Evolutionary conservation across 2,113 vertebrate genomes (phyloP), one percentile per base, ranked within the genome.

Genomic region (Geothlypis trichas): DNA sequence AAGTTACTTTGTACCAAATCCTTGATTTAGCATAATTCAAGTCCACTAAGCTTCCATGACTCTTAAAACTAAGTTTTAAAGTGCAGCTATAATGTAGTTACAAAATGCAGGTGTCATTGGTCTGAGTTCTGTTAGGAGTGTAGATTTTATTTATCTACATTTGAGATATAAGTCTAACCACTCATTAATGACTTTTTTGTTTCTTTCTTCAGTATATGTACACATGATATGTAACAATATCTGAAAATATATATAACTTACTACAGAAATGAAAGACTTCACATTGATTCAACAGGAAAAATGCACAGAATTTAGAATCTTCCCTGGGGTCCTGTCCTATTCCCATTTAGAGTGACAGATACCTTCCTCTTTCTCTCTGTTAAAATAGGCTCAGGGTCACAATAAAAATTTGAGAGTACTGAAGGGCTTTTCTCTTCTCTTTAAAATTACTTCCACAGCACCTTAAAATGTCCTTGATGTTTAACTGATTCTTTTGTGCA

Each of bases 381-480:
- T 95, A 88, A 95, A 93, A 63, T 83, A 95, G 49, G 26, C 67
- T 96, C 54, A 47, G 88, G 75, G 79, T 77, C 82, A 88, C 23
- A 42, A 30, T 66, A 57, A 44, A 79, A 79, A 80, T 88, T 62
- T 77, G 37, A 62, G 37, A 76, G 15, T 67, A 59, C 10, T n/a
- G 7, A 89, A 65, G 58, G 15, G 17, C 2, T 73, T 82, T 78
- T 81, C 81, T 47, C 47, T 82, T 76, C 31, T 85, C 41, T 66
- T 89, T 73, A 79, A 93, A 93, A 71, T 79, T 62, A 55, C 49
- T 90, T 90, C 20, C 15, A 57, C 10, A 41, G 24, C 37, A 80
- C 63, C 68, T 88, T 90, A 86, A 94, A 92, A 77, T 62, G 63
- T 71, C 59, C 71, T 93, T 94, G 82, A 55, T 73, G 15, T 69